Evolutionary conservation across 2,113 vertebrate species (phyloP).

Genomic region (Tetrax tetrax): DNA sequence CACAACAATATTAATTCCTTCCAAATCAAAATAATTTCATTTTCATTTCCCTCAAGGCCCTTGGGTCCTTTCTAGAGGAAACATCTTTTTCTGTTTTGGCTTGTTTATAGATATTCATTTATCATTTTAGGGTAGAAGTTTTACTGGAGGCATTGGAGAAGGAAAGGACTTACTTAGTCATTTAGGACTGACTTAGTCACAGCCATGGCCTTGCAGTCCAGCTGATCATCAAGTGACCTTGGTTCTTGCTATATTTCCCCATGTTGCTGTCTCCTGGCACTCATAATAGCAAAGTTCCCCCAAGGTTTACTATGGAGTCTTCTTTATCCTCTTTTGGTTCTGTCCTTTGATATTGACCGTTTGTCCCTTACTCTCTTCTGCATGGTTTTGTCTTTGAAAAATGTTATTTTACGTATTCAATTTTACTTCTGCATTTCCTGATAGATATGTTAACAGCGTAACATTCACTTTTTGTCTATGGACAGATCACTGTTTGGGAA

Average conservation of each 20-base stretch:
- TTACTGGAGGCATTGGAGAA: not conserved
- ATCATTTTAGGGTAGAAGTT: not conserved
- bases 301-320: accelerated
- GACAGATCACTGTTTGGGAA: accelerated
- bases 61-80: constrained; percentile 8
- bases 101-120: not conserved
- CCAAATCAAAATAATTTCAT: not conserved
- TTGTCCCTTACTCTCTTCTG: not conserved
- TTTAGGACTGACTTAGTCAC: constrained; percentile 37
- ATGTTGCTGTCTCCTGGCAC: not conserved
- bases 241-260: not conserved
- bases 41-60: not conserved
- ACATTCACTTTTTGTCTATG: not conserved
- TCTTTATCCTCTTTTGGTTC: not conserved
- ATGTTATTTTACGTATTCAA: not conserved
- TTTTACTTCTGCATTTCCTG: not conserved
- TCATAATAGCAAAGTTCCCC: not conserved
- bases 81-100: not conserved
- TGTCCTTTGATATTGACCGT: not conserved
- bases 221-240: not conserved
- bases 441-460: not conserved
- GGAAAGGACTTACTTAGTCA: constrained; percentile 43
- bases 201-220: not conserved
- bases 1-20: not conserved
- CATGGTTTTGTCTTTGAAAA: not conserved